Conservation (phyloP, 2,888 invertebrate genomes). For the Eustalomyia histrio region DNA sequence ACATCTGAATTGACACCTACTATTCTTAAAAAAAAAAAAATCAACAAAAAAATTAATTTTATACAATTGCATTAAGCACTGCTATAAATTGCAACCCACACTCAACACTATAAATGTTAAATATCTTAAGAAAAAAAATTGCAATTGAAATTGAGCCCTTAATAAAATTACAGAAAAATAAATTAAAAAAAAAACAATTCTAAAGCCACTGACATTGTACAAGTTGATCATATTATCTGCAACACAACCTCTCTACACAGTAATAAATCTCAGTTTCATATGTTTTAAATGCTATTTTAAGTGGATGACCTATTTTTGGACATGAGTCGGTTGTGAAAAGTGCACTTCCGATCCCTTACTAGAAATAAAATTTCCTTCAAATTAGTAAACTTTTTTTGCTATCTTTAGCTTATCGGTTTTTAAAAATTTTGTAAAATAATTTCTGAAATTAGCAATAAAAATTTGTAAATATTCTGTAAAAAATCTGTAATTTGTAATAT, state of each 20-base stretch:
- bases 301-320: no score
- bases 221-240: conserved; percentile 30
- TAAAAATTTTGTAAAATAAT: no score
- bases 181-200: conserved; percentile 14
- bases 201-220: conserved; percentile 39
- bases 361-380: no score
- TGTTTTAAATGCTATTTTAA: no score
- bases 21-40: conserved; percentile 12
- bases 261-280: neutral
- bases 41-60: conserved; percentile 21
- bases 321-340: no score
- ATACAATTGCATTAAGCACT: conserved; percentile 34
- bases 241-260: conserved; percentile 3
- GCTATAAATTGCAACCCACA: conserved; percentile 55
- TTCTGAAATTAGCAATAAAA: no score
- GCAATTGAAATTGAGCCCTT: conserved; percentile 34
- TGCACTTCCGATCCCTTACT: no score
- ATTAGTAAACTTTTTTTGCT: no score
- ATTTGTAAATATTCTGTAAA: no score
- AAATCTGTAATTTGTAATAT: no score
- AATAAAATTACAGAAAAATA: neutral
- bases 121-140: neutral
- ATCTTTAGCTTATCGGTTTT: no score
- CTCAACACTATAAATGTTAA: neutral
- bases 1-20: conserved; percentile 64